Evolutionary conservation across 1,140 invertebrate genomes (phyloP).

Genomic region (Drosophila micromelanica): DNA sequence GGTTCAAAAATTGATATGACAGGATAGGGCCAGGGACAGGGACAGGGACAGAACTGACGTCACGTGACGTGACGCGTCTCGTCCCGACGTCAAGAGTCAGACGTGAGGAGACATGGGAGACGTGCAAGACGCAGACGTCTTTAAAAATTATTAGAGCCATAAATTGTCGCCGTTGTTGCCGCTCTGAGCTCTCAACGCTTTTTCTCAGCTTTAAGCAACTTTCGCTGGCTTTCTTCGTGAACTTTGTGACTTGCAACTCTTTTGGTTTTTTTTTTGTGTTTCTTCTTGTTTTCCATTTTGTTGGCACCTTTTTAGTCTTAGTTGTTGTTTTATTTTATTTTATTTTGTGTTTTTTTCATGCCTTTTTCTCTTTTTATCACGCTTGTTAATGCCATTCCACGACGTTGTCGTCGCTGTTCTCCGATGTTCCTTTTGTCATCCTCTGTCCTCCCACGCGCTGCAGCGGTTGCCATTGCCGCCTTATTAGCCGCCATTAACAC

Average conservation of each 20-base stretch:
- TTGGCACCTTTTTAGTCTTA: slow-evolving; percentile 23
- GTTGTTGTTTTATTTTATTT: background rate
- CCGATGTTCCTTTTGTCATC: slow-evolving; percentile 21
- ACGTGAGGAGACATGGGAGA: background rate
- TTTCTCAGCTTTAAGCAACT: slow-evolving; percentile 47
- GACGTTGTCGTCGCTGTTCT: slow-evolving; percentile 30
- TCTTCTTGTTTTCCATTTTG: slow-evolving; percentile 21
- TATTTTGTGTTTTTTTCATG: slow-evolving; percentile 16
- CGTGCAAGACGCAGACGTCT: slow-evolving; percentile 24
- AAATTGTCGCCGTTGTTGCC: slow-evolving; percentile 26
- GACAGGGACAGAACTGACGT: slow-evolving; percentile 7
- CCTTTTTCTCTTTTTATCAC: slow-evolving; percentile 64
- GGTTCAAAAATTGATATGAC: slow-evolving; percentile 30
- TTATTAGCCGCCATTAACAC: slow-evolving; percentile 78
- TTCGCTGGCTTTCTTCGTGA: slow-evolving; percentile 30
- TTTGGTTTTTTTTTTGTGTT: slow-evolving; percentile 6
- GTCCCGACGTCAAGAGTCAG: slow-evolving; percentile 15
- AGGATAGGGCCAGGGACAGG: slow-evolving; percentile 10
- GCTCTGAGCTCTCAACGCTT: slow-evolving; percentile 1
- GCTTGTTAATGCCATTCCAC: slow-evolving; percentile 73
- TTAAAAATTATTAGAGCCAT: slow-evolving; percentile 44
- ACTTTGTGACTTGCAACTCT: slow-evolving; percentile 23
- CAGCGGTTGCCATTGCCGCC: slow-evolving; percentile 59
- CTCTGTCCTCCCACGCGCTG: background rate
- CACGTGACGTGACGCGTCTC: slow-evolving; percentile 4